Evolutionary conservation across 2,888 invertebrate genomes (phyloP), one percentile per base, ranked within the genome.

Genomic region (Odontomyia ornata): DNA sequence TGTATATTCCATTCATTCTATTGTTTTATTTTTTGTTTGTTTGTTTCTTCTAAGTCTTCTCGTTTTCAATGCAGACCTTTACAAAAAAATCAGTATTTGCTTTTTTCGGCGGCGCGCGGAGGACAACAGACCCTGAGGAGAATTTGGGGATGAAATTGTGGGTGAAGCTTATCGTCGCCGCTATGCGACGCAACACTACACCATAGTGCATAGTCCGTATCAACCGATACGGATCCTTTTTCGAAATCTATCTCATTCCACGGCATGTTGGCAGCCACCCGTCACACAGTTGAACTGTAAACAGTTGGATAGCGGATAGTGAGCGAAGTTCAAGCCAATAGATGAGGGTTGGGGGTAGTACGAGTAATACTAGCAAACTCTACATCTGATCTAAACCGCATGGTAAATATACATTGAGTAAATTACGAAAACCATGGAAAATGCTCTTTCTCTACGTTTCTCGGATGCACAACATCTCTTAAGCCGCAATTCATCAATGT

Each of bases 401-500:
- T 73, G 57, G 60, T 60, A 73, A 73, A 73, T 73, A 73, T 73
- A 73, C 73, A 60, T 73, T 73, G 57, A 73, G 73, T 73, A 73
- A 73, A 73, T 73, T 73, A 57, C 57, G 43, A 73, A 72, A 73
- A 60, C 60, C 57, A 43, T 25, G 60, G 73, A 73, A 73, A 73
- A 73, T 73, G 21, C 73, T 73, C 60, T 57, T 69, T 30, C n/a
- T 13, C n/a, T 36, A 9, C 62, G 11, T 36, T 25, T 47, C 46
- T 69, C 47, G 69, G 47, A 73, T 73, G 73, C 60, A 73, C 73
- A 73, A 73, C 64, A 83, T 83, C 83, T 84, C 84, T 85, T 85
- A 85, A 85, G 84, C 85, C 83, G 85, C 84, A 85, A 85, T 85
- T 84, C 85, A 85, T 85, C 85, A 85, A 84, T 85, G 85, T 85